Evolutionary conservation across 2,888 invertebrate species (phyloP), one percentile per base, ranked within the genome.

Genomic region (Fragum fragum): DNA sequence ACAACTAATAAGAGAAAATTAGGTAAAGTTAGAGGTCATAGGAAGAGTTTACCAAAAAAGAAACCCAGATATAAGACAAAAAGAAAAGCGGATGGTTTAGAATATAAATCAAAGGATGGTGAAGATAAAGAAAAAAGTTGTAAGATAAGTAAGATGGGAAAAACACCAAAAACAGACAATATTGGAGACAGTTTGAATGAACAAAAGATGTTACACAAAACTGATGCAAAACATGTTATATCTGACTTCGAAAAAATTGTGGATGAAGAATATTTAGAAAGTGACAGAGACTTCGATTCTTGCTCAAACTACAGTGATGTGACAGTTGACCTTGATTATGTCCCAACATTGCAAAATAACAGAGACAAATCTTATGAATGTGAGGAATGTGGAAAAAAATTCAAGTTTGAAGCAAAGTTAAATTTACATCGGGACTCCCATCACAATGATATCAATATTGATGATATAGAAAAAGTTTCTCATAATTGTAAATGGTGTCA

Each of bases 401-500:
- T 39, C 26, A 29, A 23, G 18, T 42, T 36, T 68, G 53, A 78
- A 68, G 23, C 57, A 29, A 39, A 23, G 36, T 28, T 73, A n/a
- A 26, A 36, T 26, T 26, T 29, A 14, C 76, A 76, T 23, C 36
- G 26, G n/a, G 28, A 69, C 18, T 11, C 7, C 14, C 76, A 76
- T 59, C 7, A 16, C 21, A 29, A 26, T 21, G 16, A 36, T 18
- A 28, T 29, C 1, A 29, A 42, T 26, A 16, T 18, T 14, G 18
- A 26, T 18, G 18, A 32, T 21, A n/a, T n/a, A 23, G n/a, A 47
- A 18, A 1, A 66, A 23, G 26, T 66, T 42, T 9, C 47, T 7
- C n/a, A 69, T n/a, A 57, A 69, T 18, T 83, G 83, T 42, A 70
- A 55, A 61, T 83, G 74, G 74, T 83, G 83, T 55, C 68, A 77